Conservation (phyloP, 1,140 invertebrate genomes). For the Anastatus disparis region DNA sequence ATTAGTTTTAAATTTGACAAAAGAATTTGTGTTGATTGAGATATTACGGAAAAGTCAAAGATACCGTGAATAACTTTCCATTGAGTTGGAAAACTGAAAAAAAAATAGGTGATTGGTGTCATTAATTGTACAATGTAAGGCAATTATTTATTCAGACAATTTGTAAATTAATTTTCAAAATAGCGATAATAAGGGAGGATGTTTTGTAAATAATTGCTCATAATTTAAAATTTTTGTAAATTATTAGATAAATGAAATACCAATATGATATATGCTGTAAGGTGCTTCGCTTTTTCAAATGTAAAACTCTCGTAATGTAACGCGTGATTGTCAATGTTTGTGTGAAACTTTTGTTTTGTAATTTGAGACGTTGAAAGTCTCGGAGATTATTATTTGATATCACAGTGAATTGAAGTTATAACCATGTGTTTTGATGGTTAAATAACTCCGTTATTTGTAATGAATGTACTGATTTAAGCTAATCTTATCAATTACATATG, state of each 20-base stretch:
- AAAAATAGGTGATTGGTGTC: constrained; percentile 4
- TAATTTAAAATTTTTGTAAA: constrained; percentile 31
- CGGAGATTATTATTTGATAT: constrained; percentile 21
- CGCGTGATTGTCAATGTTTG: constrained; percentile 6
- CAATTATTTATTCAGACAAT: constrained; percentile 19
- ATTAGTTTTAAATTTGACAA: not conserved
- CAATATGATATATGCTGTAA: constrained; percentile 9
- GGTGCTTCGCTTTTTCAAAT: constrained; percentile 15
- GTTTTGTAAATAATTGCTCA: constrained; percentile 35
- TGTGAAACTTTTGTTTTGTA: constrained; percentile 5
- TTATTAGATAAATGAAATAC: constrained; percentile 23
- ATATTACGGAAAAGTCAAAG: not conserved
- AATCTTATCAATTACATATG: constrained; percentile 15
- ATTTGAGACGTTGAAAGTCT: constrained; percentile 7
- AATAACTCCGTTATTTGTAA: constrained; percentile 7
- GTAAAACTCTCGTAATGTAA: not conserved
- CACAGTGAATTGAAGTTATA: constrained; percentile 6
- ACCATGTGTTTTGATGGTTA: constrained; percentile 4
- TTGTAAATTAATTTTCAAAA: constrained; percentile 18
- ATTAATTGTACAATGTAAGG: constrained; percentile 4
- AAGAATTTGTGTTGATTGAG: not conserved
- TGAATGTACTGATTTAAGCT: constrained; percentile 11
- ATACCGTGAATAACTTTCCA: not conserved
- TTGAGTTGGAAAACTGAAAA: not conserved
- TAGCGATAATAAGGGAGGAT: not conserved